These are phyloP conservation scores for Zosterops japonicus DNA, from an alignment of 2,113 vertebrate genomes.

Conservation along the genomic window DNA sequence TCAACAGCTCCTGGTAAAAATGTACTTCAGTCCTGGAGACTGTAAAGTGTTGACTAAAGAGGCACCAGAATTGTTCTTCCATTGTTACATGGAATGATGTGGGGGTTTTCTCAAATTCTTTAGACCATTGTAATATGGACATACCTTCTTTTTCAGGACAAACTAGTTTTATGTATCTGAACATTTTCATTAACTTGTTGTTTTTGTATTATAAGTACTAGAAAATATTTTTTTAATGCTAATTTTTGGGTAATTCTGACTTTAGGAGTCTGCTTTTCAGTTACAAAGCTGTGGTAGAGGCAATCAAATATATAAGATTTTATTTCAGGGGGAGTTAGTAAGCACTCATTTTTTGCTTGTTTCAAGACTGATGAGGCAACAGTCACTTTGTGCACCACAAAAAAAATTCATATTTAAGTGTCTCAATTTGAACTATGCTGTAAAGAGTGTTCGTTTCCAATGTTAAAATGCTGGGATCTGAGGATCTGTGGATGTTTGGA, in stretches of 20 bases:
- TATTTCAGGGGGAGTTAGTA: neutral
- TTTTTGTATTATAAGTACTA: neutral
- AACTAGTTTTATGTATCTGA: neutral
- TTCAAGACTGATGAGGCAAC: neutral
- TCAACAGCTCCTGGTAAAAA: neutral
- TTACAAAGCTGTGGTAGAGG: neutral
- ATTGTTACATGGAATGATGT: neutral
- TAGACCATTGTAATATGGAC: neutral
- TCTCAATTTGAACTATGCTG: neutral
- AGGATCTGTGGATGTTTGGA: neutral
- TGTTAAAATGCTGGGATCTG: neutral
- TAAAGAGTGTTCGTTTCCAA: neutral
- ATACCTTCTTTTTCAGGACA: neutral
- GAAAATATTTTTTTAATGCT: neutral
- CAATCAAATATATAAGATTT: neutral
- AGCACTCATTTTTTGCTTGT: neutral
- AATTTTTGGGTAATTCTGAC: neutral
- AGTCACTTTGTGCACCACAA: neutral
- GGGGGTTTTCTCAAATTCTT: neutral
- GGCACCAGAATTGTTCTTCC: neutral
- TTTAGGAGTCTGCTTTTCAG: neutral
- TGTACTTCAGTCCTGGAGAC: neutral
- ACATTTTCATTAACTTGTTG: neutral
- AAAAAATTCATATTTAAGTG: neutral
- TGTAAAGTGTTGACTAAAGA: neutral